Conservation (phyloP, 1,140 invertebrate genomes). For the Drosophila sp. region DNA sequence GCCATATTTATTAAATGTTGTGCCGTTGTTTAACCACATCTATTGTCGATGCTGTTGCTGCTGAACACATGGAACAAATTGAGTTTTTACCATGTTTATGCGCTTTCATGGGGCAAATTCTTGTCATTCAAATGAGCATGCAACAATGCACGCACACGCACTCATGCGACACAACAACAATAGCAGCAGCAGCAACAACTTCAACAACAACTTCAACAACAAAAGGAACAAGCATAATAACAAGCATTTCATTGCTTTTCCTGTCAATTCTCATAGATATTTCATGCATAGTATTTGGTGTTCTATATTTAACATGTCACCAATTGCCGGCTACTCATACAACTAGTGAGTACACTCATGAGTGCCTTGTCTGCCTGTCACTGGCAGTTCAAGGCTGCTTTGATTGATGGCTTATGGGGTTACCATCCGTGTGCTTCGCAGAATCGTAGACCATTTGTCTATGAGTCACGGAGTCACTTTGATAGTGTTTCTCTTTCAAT, state of each 20-base stretch:
- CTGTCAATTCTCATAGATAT: conserved; percentile 48
- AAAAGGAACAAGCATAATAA: conserved; percentile 1
- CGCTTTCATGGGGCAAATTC: conserved; percentile 52
- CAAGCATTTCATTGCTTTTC: conserved; percentile 40
- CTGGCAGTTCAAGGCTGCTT: conserved; percentile 71
- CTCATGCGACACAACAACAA: conserved; percentile 24
- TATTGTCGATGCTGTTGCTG: conserved; percentile 33
- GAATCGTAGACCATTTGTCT: conserved; percentile 28
- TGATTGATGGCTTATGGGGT: conserved; percentile 66
- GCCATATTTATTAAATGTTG: conserved; percentile 61
- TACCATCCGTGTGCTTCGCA: conserved; percentile 9
- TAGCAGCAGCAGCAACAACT: background rate
- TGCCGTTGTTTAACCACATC: conserved; percentile 47
- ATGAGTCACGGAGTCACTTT: conserved; percentile 53
- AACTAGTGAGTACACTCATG: conserved; percentile 13
- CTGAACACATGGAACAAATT: conserved; percentile 54
- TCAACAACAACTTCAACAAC: background rate
- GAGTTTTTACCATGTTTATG: conserved; percentile 59
- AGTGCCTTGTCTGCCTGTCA: conserved; percentile 55
- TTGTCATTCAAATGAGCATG: conserved; percentile 67
- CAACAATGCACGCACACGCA: conserved; percentile 64
- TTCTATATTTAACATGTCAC: conserved; percentile 72
- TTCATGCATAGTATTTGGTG: conserved; percentile 37
- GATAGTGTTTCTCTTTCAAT: conserved; percentile 26
- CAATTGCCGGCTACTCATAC: conserved; percentile 37